Evolutionary conservation across 92 coral and sea anemone species (phyloP).

Genomic region (Muricea muricata): DNA sequence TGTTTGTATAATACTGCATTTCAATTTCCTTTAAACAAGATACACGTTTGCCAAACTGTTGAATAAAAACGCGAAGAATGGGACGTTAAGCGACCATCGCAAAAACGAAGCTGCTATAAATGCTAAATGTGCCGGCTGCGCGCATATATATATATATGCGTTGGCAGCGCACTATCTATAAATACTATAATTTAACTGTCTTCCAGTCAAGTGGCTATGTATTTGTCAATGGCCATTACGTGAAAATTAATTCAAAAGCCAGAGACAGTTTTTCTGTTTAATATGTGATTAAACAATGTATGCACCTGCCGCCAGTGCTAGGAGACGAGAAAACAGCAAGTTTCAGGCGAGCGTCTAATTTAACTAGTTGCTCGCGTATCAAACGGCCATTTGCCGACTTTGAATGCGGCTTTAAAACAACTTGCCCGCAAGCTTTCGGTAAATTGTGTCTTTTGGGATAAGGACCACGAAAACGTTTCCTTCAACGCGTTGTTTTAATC

Average conservation of each 20-base stretch:
- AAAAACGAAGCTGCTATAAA: too few species aligned
- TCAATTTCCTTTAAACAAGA: too few species aligned
- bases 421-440: background rate
- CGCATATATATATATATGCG: too few species aligned
- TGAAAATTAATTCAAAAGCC: background rate
- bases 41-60: too few species aligned
- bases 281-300: constrained; percentile 44
- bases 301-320: constrained; percentile 37
- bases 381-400: background rate
- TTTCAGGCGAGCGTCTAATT: background rate
- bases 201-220: too few species aligned
- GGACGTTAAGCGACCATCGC: too few species aligned
- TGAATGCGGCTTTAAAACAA: background rate
- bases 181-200: too few species aligned
- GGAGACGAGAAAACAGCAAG: constrained; percentile 28
- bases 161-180: too few species aligned
- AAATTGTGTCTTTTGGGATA: background rate
- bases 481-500: background rate
- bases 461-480: background rate
- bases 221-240: too few species aligned
- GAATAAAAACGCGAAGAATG: too few species aligned
- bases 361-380: background rate
- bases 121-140: too few species aligned
- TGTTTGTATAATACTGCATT: too few species aligned
- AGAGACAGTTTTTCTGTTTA: background rate